Base-by-base conservation (phyloP, 2,113 vertebrate species). In the Xenopus borealis region DNA sequence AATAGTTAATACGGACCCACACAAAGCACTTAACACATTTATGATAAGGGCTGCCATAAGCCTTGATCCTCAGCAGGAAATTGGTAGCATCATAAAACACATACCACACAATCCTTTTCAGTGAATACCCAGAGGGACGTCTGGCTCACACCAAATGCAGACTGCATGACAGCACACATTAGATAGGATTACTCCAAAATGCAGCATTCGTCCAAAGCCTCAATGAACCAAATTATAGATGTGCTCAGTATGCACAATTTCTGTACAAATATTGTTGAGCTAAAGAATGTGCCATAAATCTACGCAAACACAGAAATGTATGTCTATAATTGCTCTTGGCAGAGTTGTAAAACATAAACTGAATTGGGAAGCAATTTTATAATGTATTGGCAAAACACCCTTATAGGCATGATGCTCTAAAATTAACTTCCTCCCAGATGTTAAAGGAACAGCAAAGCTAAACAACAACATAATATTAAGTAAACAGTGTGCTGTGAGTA, bases 251-350 rank as follows among this genome's bases (percentile, higher is more conserved):
- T 14, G 17, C 7, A 66, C 17, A 10, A 17, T 66, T 33, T 45
- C 18, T 9, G 11, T 40, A 66, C 30, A 45, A 66, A 12, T 46
- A 19, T 45, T 45, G 18, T 46, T 10, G 12, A 55, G 12, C 33
- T 27, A 17, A 63, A 69, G 58, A 69, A 69, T 69, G 16, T 23
- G 68, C 9, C 58, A 63, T 69, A 69, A 63, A 13, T 11, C 23
- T 19, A 69, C 33, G 69, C 73, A 76, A 76, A 69, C 45, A 67
- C 67, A 44, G 57, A n/a, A 44, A 13, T 66, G 2, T 23, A 69
- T 76, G 52, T 70, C 47, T 68, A 14, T 70, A 67, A 77, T 70
- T 77, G 67, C 46, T 62, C 53, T 77, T 77, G 74, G 74, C 74
- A 77, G 23, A 45, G 20, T 12, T 44, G 46, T 27, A 57, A 58